Evolutionary conservation across 2,113 vertebrate species (phyloP), one percentile per base, ranked within the genome.

Genomic region (Podilymbus podiceps): DNA sequence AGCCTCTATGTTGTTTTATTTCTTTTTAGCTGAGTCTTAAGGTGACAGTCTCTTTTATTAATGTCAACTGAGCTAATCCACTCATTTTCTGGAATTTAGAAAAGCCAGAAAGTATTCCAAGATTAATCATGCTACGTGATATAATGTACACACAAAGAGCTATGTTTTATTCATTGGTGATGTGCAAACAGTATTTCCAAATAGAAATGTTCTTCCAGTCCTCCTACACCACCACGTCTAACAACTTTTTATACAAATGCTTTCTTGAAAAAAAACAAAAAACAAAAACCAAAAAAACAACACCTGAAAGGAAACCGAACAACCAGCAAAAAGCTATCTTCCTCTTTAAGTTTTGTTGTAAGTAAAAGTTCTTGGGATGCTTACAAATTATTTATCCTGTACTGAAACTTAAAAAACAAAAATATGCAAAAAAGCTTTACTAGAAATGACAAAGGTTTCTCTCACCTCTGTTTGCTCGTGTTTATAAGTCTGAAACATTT

Each of bases 151-250:
- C 67, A 50, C 82, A 79, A 92, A 92, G 38, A 68, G 22, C 17
- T 1, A 71, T 91, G 71, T 91, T 95, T 90, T 94, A 94, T 93
- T 93, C 88, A 88, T 82, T 24, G 67, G 30, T 56, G 58, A 30
- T 80, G 66, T 83, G 75, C 67, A 91, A 85, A 88, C 53, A 16
- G 24, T 7, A 40, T 88, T 94, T 93, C 72, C 90, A 93, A 95
- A 93, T 31, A 85, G 47, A 66, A 90, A 73, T 46, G 33, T 83
- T 83, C 67, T 82, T 49, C 44, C 38, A 21, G 31, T 24, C 55
- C 63, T 91, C 92, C 90, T 63, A 19, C 44, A 3, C 50, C 25
- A 8, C 58, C 17, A 18, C 31, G 25, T 80, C 81, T 22, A 31
- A 72, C 74, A 59, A 46, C 27, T 24, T 27, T 64, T 78, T 46